These are phyloP conservation scores for Ianthella basta DNA, from an alignment of 37 sponge, comb jelly and placozoan species.

Conservation along the genomic window DNA sequence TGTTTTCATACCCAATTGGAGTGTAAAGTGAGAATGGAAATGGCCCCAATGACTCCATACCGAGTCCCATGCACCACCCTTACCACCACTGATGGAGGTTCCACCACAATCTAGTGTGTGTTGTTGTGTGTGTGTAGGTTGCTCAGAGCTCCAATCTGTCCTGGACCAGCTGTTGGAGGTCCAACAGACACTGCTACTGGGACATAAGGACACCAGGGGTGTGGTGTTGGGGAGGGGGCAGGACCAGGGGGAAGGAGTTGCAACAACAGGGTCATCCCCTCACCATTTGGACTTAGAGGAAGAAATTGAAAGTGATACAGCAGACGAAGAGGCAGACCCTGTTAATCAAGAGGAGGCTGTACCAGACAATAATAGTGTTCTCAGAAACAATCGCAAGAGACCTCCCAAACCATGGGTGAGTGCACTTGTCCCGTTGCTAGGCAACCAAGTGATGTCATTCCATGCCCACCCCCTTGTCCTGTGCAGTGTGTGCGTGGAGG, in stretches of 20 bases:
- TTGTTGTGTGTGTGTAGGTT: slow-evolving; percentile 27
- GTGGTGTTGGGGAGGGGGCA: not conserved
- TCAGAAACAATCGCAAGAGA: not conserved
- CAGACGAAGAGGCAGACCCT: not conserved
- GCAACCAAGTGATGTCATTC: not conserved
- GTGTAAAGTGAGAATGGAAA: too few species aligned
- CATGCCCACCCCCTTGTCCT: not conserved
- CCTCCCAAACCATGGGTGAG: slow-evolving; percentile 38
- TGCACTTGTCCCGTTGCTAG: not conserved
- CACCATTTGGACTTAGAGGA: slow-evolving; percentile 15
- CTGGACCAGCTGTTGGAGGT: slow-evolving; percentile 49
- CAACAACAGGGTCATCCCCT: not conserved
- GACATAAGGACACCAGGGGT: slow-evolving; percentile 30
- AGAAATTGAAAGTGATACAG: slow-evolving; percentile 59
- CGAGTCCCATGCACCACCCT: too few species aligned
- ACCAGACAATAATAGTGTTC: not conserved
- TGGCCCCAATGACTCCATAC: too few species aligned
- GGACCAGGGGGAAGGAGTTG: not conserved
- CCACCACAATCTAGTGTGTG: too few species aligned
- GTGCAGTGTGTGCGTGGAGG: slow-evolving; percentile 1
- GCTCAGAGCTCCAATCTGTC: slow-evolving; percentile 1
- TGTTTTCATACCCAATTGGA: too few species aligned
- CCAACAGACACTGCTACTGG: slow-evolving; percentile 37
- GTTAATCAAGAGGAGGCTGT: not conserved
- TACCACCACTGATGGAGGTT: too few species aligned